Base-by-base conservation (phyloP, 2,888 invertebrate genomes). In the Cosmopolites sordidus region DNA sequence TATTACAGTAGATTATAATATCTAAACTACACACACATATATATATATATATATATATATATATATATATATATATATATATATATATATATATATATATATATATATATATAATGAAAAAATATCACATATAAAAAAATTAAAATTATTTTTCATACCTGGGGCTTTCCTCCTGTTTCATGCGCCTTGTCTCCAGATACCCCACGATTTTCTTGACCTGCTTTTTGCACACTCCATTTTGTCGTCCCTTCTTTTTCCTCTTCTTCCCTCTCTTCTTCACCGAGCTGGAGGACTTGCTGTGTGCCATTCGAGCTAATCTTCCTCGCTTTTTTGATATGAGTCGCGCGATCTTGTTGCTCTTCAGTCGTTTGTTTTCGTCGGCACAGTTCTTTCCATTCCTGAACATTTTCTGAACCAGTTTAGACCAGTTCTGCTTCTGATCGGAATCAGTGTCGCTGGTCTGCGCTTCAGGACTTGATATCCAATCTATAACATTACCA, bases 291-390 rank as follows among this genome's bases (percentile, higher is more conserved):
- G 78, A 76, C 68, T 83, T 85, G 56, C 76, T 70, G 43, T 79
- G 79, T 5, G 86, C 83, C 62, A 83, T 72, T 56, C 83, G 82
- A 44, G 82, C 75, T 33, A 86, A 75, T 49, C 85, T 83, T 41
- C 82, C 79, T 44, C 86, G 80, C 49, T 88, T 84, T 58, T 86
- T 83, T 2, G 86, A 84, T 50, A 89, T 87, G 43, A 89, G 73
- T 60, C 85, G 83, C 15, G 86, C 84, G 64, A 89, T 81, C 57
- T 86, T 78, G 70, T 87, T 88, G 0, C 72, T 69, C 61, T 74
- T 75, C 30, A 70, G 67, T 47, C 66, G 69, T 48, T 61, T 61
- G 62, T 76, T 64, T 53, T 69, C 69, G 50, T 62, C 64, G 59
- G 76, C 72, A 16, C 33, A 42, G 64, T 75, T 77, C 37, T 63